A percentile compares a stretch with the other conserved stretches of the same genome.
These are phyloP conservation scores for Aphelenchoides bicaudatus DNA, from an alignment of 2,888 invertebrate species.

Conservation along the genomic window DNA sequence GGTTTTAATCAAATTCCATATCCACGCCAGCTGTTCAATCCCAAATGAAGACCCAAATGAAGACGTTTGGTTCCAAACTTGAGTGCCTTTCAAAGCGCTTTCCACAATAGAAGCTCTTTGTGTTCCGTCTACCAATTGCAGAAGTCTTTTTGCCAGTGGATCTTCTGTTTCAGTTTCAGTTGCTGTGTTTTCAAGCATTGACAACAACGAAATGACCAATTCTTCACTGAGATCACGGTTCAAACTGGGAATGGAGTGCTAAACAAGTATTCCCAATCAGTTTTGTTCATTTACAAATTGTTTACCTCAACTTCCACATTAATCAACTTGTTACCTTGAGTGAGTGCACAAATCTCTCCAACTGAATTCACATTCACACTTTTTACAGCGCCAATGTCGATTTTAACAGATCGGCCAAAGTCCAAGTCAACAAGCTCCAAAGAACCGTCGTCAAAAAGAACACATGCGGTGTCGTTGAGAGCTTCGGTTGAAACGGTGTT, in stretches of 20 bases:
- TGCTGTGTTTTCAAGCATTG: neutral
- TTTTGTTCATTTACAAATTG: no score
- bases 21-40: conserved; percentile 4
- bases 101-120: neutral
- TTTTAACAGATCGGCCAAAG: conserved; percentile 2
- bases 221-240: conserved; percentile 9
- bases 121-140: neutral
- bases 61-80: neutral
- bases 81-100: neutral
- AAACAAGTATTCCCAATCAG: no score
- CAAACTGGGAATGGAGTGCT: conserved; percentile 1
- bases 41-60: neutral
- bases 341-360: neutral
- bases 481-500: conserved; percentile 10
- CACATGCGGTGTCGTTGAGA: conserved; percentile 11
- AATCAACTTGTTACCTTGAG: neutral
- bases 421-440: conserved; percentile 16
- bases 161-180: neutral
- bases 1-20: conserved; percentile 7
- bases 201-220: neutral
- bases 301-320: conserved; percentile 14
- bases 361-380: neutral
- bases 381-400: neutral
- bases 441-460: conserved; percentile 10
- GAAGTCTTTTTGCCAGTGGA: neutral